These are phyloP conservation scores for Lates japonicus DNA, from an alignment of 2,797 vertebrate genomes.

Conservation along the genomic window DNA sequence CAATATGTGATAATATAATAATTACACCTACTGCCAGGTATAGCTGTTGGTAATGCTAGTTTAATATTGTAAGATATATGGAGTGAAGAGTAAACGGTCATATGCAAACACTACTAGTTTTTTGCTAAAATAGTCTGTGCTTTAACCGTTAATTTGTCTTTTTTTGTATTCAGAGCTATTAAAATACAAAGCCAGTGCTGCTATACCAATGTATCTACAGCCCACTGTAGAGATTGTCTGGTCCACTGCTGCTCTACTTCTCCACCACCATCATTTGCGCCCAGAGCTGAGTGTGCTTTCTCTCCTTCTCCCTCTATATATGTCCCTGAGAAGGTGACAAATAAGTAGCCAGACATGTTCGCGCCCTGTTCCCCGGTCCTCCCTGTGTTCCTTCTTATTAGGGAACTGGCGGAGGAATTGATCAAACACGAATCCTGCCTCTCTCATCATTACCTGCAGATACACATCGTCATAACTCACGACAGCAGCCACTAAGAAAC, in stretches of 20 bases:
- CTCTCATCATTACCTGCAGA: slow-evolving; percentile 61
- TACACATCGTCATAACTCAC: slow-evolving; percentile 45
- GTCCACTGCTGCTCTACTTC: slow-evolving; percentile 1
- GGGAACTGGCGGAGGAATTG: slow-evolving; percentile 35
- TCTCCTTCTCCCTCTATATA: background rate
- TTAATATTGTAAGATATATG: too few species aligned
- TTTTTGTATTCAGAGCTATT: background rate
- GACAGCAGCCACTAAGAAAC: slow-evolving; percentile 35
- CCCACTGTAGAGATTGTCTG: background rate
- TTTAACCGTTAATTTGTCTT: background rate
- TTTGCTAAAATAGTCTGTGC: background rate
- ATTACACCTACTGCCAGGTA: too few species aligned
- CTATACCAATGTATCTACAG: background rate
- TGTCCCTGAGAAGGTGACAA: slow-evolving; percentile 34
- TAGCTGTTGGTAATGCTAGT: too few species aligned
- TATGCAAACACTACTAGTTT: background rate
- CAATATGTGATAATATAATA: too few species aligned
- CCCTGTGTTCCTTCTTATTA: slow-evolving; percentile 42
- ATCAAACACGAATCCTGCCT: slow-evolving; percentile 55
- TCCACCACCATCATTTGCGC: background rate
- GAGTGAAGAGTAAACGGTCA: too few species aligned
- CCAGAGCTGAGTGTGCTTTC: background rate
- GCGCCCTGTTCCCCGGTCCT: background rate
- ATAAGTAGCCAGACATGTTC: slow-evolving; percentile 52
- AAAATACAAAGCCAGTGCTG: background rate